Conservation (phyloP, 1,140 invertebrate genomes). For the Rhagoletis zephyria region DNA sequence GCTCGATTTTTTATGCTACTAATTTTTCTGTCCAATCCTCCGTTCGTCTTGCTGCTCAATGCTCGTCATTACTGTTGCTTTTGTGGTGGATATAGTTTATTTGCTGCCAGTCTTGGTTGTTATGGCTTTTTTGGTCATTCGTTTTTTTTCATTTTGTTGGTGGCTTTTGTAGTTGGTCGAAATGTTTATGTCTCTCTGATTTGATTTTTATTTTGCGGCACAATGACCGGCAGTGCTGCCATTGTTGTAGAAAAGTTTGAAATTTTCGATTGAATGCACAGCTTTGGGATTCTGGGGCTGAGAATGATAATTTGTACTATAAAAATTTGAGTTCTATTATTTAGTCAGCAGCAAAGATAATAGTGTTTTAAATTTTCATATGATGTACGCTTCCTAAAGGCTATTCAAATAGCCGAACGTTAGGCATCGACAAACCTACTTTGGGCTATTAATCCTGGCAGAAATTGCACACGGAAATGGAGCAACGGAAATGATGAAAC, state of each 20-base stretch:
- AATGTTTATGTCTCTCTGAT: not conserved
- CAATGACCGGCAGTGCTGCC: not conserved
- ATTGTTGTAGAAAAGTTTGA: not conserved
- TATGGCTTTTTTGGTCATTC: not conserved
- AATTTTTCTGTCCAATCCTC: not conserved
- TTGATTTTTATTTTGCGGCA: not conserved
- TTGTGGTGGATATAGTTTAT: not conserved
- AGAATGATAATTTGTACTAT: no score
- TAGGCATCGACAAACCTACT: no score
- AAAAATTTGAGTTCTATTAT: no score
- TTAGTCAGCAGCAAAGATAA: no score
- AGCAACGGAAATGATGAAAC: no score
- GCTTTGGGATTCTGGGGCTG: no score
- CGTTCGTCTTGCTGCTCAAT: not conserved
- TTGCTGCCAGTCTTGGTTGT: not conserved
- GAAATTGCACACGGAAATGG: no score
- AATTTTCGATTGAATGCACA: no score
- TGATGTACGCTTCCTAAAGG: no score
- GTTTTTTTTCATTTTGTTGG: not conserved
- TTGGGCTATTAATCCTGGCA: no score
- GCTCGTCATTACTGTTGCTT: not conserved
- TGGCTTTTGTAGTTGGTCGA: constrained; percentile 23
- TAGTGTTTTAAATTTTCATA: no score
- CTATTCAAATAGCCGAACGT: no score
- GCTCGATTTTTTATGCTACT: not conserved